Conservation (phyloP, 2,797 vertebrate genomes). For the Macropodus opercularis region DNA sequence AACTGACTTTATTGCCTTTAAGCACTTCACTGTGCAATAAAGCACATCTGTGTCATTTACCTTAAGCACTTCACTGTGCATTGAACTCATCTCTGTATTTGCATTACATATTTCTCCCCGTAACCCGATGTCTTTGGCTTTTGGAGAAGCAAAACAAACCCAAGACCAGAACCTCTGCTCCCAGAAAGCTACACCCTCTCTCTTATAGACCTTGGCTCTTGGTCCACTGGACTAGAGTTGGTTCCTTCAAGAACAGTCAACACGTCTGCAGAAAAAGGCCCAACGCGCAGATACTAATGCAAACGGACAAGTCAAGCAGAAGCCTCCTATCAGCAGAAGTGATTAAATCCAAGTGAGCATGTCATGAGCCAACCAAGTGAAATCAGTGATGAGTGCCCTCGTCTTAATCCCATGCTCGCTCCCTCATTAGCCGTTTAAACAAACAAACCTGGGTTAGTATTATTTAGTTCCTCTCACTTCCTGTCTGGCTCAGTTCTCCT, state of each 20-base stretch:
- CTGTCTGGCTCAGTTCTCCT: constrained; percentile 45
- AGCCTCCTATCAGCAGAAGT: not conserved
- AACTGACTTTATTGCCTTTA: not conserved
- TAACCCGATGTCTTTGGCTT: too few species aligned
- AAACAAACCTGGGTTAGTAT: constrained; percentile 6
- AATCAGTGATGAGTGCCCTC: not conserved
- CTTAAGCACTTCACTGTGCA: not conserved
- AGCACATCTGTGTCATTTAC: not conserved
- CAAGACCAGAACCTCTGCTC: too few species aligned
- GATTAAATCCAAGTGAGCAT: not conserved
- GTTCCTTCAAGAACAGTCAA: too few species aligned
- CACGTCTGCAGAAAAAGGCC: too few species aligned
- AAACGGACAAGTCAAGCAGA: not conserved
- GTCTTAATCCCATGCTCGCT: not conserved
- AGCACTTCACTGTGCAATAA: not conserved
- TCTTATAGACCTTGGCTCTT: too few species aligned
- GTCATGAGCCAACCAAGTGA: not conserved
- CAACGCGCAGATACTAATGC: not conserved
- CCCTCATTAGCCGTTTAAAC: too few species aligned
- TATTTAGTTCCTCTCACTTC: constrained; percentile 5
- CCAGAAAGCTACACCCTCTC: too few species aligned
- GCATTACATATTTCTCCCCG: not conserved
- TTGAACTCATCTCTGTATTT: not conserved
- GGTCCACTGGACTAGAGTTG: too few species aligned
- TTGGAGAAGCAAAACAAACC: too few species aligned